Conservation (phyloP, 1,140 invertebrate genomes). For the Bilobella aurantiaca region DNA sequence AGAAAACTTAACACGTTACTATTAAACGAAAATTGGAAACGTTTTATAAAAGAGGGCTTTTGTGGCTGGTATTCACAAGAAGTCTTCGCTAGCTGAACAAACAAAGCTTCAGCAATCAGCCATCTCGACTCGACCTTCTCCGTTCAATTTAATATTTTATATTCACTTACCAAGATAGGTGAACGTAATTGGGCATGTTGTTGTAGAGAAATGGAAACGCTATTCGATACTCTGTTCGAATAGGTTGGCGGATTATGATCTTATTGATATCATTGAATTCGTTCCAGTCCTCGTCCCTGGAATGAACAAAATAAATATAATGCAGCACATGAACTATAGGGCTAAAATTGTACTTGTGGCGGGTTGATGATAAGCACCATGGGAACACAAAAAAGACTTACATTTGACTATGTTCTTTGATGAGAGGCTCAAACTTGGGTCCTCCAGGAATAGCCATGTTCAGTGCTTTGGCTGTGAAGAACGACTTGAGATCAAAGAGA, state of each 20-base stretch:
- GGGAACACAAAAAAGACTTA: conserved; percentile 40
- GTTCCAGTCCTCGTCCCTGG: conserved; percentile 98
- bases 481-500: conserved; percentile 96
- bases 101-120: too few species aligned
- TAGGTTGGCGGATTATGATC: conserved; percentile 96
- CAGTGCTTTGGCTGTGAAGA: conserved; percentile 98
- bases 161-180: conserved; percentile 74
- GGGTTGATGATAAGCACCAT: not conserved
- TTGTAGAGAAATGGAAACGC: conserved; percentile 99
- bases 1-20: conserved; percentile 22
- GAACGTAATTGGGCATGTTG: conserved; percentile 92
- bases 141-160: not conserved
- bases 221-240: conserved; percentile 97
- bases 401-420: conserved; percentile 93
- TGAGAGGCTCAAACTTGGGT: conserved; percentile 97
- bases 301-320: conserved; percentile 31
- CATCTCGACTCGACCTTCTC: too few species aligned
- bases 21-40: not conserved
- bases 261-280: conserved; percentile 99
- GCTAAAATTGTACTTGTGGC: not conserved
- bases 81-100: too few species aligned
- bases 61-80: too few species aligned
- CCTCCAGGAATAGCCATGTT: conserved; percentile 99
- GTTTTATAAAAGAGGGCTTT: too few species aligned
- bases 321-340: not conserved